phyloP scores from a whole-genome alignment of 2,113 vertebrate species.

The Petrocephalus microphthalmus region DNA sequence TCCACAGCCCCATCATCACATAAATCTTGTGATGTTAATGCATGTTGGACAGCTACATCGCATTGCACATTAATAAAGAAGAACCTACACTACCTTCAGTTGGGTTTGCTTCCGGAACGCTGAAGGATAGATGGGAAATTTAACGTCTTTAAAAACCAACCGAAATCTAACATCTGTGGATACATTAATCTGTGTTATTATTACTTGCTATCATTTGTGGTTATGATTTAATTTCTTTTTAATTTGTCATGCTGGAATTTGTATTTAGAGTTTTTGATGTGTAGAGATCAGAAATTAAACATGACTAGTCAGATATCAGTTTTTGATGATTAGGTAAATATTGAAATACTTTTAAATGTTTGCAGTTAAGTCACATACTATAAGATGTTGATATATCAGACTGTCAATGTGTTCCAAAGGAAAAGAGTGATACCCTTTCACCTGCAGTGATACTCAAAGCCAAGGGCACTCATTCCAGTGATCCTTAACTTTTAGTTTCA shows the following conservation, averaged over 20 bases:
- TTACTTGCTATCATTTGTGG: not conserved
- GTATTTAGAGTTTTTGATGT: not conserved
- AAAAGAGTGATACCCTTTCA: not conserved
- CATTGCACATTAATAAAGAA: not conserved
- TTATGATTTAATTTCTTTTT: not conserved
- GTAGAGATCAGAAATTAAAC: not conserved
- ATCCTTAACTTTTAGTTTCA: slow-evolving; percentile 35
- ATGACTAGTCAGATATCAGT: not conserved
- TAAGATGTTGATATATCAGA: not conserved
- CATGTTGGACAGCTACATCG: not conserved
- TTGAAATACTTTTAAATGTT: not conserved
- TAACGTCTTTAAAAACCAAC: not conserved
- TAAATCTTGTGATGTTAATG: not conserved
- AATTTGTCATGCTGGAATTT: not conserved
- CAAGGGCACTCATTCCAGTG: not conserved
- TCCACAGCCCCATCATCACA: not conserved
- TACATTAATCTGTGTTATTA: not conserved
- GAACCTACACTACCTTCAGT: not conserved
- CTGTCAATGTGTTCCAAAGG: not conserved
- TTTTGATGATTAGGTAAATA: not conserved
- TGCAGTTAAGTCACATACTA: not conserved
- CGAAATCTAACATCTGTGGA: not conserved
- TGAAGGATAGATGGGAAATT: not conserved
- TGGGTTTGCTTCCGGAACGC: not conserved
- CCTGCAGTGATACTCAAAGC: not conserved